These are phyloP conservation scores for Coelinius sp. DNA, from an alignment of 2,888 invertebrate species.

Conservation along the genomic window DNA sequence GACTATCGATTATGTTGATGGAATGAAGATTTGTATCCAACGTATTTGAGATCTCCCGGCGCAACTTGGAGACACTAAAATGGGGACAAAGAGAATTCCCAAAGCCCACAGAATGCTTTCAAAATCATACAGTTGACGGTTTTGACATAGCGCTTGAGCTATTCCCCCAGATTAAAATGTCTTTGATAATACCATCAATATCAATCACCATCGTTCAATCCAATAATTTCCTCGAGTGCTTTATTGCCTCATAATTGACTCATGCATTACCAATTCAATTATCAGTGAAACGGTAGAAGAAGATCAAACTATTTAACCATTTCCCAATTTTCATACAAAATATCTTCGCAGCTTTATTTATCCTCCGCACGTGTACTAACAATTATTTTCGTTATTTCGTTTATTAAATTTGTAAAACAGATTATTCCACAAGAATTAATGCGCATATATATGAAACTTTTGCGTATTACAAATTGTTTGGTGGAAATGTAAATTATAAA, in stretches of 20 bases:
- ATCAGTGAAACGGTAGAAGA: background rate
- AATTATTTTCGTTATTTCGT: background rate
- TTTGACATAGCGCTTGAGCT: constrained; percentile 48
- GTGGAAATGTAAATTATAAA: too few species aligned
- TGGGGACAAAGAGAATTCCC: background rate
- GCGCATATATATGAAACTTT: background rate
- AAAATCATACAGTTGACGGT: constrained; percentile 52
- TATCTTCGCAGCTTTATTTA: background rate
- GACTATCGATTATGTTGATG: constrained; percentile 35
- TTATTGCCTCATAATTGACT: background rate
- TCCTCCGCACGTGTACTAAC: background rate
- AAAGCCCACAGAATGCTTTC: constrained; percentile 46
- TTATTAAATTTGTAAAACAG: background rate
- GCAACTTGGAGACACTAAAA: constrained; percentile 41
- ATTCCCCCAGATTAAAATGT: background rate
- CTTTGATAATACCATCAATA: background rate
- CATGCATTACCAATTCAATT: background rate
- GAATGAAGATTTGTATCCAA: constrained; percentile 34
- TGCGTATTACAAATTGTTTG: too few species aligned
- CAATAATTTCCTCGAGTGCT: background rate
- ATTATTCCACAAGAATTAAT: background rate
- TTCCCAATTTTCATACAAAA: background rate
- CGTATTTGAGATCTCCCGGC: constrained; percentile 32
- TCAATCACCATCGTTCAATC: background rate
- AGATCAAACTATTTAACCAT: background rate